Conservation (phyloP, 2,797 vertebrate genomes). For the Fistularia tabacaria region DNA sequence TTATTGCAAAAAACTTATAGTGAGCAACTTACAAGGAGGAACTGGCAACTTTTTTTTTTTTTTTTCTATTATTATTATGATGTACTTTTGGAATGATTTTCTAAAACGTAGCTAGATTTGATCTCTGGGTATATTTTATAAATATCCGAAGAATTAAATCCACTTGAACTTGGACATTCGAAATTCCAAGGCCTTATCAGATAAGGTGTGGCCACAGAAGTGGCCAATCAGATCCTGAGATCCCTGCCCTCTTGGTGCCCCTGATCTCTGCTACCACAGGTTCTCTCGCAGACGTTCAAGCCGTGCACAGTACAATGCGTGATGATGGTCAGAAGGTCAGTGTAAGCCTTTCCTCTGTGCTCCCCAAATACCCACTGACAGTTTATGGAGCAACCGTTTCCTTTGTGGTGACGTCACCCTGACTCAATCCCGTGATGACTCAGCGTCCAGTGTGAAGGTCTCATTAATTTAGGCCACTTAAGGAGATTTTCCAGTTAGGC, state of each 20-base stretch:
- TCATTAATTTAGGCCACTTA: constrained; percentile 73
- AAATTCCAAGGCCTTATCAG: neutral
- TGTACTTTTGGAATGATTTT: too few species aligned
- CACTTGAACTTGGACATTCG: neutral
- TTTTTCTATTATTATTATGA: too few species aligned
- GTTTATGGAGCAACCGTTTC: constrained; percentile 56
- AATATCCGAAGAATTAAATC: too few species aligned
- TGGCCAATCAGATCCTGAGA: too few species aligned
- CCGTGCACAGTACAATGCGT: constrained; percentile 1
- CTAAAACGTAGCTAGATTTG: too few species aligned
- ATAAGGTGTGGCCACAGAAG: neutral
- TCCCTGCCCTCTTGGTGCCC: too few species aligned
- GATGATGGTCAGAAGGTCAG: constrained; percentile 39
- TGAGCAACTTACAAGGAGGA: too few species aligned
- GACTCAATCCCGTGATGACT: constrained; percentile 65
- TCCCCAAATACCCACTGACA: constrained; percentile 45
- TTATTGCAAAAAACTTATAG: too few species aligned
- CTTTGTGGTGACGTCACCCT: constrained; percentile 44
- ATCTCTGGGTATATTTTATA: too few species aligned
- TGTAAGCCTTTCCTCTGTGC: constrained; percentile 36
- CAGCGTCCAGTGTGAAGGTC: constrained; percentile 60
- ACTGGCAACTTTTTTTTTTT: too few species aligned
- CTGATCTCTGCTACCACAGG: neutral
- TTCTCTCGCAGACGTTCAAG: neutral
- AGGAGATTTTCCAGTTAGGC: constrained; percentile 70